Evolutionary conservation across 2,797 vertebrate species (phyloP).

Genomic region (Acanthopagrus latus): DNA sequence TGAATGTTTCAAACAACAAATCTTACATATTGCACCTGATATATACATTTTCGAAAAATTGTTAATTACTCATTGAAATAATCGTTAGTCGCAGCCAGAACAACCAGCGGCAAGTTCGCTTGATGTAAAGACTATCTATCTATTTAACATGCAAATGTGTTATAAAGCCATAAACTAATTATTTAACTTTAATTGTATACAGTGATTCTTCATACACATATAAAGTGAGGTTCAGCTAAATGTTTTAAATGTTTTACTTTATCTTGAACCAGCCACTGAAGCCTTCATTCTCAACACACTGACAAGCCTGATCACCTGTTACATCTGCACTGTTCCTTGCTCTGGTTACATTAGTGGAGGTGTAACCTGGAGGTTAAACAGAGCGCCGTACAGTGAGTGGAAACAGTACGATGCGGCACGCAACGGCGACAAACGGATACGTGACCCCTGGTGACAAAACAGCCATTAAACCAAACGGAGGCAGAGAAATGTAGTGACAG

Average conservation of each 20-base stretch:
- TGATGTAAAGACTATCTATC: background rate
- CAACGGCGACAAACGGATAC: constrained; percentile 2
- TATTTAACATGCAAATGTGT: too few relatives aligned
- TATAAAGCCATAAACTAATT: too few relatives aligned
- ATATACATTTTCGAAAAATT: too few relatives aligned
- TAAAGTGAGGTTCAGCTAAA: background rate
- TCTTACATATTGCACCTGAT: too few relatives aligned
- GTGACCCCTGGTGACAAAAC: constrained; percentile 16
- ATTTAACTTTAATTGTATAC: background rate
- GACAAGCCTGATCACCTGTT: background rate
- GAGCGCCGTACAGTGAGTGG: background rate
- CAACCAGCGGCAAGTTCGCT: background rate
- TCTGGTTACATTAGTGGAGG: too few relatives aligned
- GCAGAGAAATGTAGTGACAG: constrained; percentile 9
- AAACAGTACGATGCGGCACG: background rate
- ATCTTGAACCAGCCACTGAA: background rate
- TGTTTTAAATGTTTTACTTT: background rate
- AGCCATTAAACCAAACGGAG: constrained; percentile 34
- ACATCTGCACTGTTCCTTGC: background rate
- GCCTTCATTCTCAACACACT: background rate
- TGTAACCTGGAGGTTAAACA: background rate
- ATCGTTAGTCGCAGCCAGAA: too few relatives aligned
- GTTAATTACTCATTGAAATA: too few relatives aligned
- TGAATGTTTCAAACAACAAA: too few relatives aligned
- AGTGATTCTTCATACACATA: background rate